Evolutionary conservation across 1,140 invertebrate genomes (phyloP).

Genomic region (Drosophila quadrilineata): DNA sequence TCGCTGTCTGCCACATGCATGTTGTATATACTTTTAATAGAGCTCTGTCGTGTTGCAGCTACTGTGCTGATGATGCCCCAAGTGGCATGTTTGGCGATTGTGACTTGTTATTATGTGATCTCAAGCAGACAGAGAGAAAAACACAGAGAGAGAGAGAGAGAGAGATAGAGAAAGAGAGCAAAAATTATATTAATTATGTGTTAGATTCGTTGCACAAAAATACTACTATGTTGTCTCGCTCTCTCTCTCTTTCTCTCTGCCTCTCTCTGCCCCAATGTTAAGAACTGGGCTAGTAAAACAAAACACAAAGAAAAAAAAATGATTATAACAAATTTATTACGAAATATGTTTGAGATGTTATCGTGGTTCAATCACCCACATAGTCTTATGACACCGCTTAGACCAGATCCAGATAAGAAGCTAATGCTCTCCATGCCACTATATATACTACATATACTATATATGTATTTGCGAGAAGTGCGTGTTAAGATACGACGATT

Average conservation of each 20-base stretch:
- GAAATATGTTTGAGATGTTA: background rate
- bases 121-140: constrained; percentile 24
- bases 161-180: too few species aligned
- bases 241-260: background rate
- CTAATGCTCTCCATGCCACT: too few species aligned
- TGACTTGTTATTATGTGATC: constrained; percentile 30
- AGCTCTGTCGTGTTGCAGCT: constrained; percentile 40
- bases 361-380: constrained; percentile 20
- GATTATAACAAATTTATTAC: too few species aligned
- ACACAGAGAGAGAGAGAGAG: too few species aligned
- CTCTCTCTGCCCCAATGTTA: too few species aligned
- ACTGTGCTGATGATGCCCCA: constrained; percentile 14
- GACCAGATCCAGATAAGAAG: too few species aligned
- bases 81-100: constrained; percentile 1
- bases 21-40: constrained; percentile 66
- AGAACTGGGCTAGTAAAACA: too few species aligned
- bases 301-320: too few species aligned
- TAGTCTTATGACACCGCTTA: constrained; percentile 4
- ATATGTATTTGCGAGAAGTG: too few species aligned
- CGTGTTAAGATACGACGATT: constrained; percentile 19
- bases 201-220: constrained; percentile 69
- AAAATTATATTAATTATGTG: constrained; percentile 75
- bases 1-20: constrained; percentile 45
- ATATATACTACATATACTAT: too few species aligned
- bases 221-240: too few species aligned